These are phyloP conservation scores for Taenioides sp. DNA, from an alignment of 2,797 vertebrate genomes.

Conservation along the genomic window DNA sequence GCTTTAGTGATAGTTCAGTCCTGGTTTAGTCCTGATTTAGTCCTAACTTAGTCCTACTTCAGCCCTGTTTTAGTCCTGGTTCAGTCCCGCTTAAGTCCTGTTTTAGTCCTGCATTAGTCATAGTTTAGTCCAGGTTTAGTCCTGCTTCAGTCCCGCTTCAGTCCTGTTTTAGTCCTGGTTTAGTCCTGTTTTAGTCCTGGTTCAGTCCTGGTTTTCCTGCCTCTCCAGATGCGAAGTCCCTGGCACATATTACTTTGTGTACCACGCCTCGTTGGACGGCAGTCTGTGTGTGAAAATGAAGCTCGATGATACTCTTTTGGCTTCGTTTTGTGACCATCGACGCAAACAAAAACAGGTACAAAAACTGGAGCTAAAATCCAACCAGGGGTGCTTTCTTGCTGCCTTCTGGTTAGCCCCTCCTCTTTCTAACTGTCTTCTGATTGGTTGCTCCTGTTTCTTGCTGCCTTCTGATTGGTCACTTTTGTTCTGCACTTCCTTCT, in stretches of 20 bases:
- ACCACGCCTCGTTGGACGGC: constrained; percentile 45
- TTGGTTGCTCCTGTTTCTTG: background rate
- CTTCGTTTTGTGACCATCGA: constrained; percentile 54
- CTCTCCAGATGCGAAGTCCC: constrained; percentile 51
- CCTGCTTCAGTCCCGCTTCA: background rate
- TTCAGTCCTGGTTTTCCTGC: background rate
- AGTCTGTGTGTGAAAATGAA: constrained; percentile 59
- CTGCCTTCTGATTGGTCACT: background rate
- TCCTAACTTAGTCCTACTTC: background rate
- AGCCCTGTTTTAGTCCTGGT: constrained; percentile 9
- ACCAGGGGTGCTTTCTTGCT: background rate
- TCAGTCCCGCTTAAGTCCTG: background rate
- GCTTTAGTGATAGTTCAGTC: background rate
- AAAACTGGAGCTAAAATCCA: background rate
- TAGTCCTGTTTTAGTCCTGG: background rate
- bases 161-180: background rate
- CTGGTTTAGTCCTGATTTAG: background rate
- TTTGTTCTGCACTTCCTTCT: background rate
- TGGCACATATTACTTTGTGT: constrained; percentile 65
- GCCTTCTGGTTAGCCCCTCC: background rate
- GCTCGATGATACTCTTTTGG: background rate
- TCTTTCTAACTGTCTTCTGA: background rate
- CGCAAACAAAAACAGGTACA: constrained; percentile 36
- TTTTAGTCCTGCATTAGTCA: background rate
- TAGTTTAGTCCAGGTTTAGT: background rate